Percentiles rank a stretch among this genome's conserved stretches.
Conservation (phyloP, 2,113 vertebrate genomes). For the Oncorhynchus tshawytscha region DNA sequence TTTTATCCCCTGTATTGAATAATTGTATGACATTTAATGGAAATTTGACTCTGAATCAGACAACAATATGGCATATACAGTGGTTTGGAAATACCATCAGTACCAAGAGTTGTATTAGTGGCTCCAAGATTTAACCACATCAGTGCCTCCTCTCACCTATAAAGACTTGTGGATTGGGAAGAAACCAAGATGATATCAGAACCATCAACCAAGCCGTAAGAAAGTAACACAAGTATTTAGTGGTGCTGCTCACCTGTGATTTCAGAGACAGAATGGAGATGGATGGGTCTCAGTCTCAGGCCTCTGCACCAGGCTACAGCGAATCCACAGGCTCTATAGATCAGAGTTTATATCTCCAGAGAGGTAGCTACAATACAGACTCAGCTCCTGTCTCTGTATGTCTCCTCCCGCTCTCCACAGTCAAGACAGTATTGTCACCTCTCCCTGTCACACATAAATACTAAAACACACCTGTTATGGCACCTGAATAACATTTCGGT, state of each 20-base stretch:
- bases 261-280: slow-evolving; percentile 15
- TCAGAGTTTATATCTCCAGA: neutral
- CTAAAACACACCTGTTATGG: slow-evolving; percentile 17
- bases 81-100: neutral
- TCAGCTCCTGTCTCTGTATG: slow-evolving; percentile 7
- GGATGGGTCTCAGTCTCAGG: neutral
- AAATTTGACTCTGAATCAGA: no score
- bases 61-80: neutral
- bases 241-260: slow-evolving; percentile 48
- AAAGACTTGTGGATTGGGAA: neutral
- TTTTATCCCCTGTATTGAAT: no score
- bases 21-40: no score
- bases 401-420: neutral
- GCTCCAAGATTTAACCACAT: neutral
- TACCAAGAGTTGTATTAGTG: neutral
- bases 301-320: neutral
- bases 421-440: neutral
- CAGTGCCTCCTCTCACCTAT: neutral
- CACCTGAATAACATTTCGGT: slow-evolving; percentile 33
- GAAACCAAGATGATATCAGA: neutral
- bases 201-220: neutral
- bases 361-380: slow-evolving; percentile 6
- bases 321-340: neutral
- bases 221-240: neutral
- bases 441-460: slow-evolving; percentile 16